Evolutionary conservation across 2,797 vertebrate genomes (phyloP).

Genomic region (Cynodonichthys magdalenae): DNA sequence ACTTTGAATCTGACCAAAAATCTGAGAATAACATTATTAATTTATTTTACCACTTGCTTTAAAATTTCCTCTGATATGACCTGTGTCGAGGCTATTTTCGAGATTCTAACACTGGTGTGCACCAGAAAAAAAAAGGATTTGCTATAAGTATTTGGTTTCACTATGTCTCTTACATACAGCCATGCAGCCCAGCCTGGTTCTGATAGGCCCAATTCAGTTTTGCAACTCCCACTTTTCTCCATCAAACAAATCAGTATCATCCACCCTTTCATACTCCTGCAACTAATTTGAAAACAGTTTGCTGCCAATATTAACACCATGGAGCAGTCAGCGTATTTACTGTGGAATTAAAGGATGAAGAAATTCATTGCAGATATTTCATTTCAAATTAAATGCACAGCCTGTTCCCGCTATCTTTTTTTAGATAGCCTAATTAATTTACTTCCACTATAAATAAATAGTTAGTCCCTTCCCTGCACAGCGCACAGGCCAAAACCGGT

Average conservation of each 20-base stretch:
- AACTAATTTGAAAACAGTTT: slow-evolving; percentile 75
- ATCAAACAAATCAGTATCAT: slow-evolving; percentile 74
- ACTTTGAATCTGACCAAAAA: slow-evolving; percentile 26
- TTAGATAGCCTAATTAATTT: slow-evolving; percentile 79
- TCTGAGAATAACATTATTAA: slow-evolving; percentile 10
- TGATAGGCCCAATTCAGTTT: slow-evolving; percentile 56
- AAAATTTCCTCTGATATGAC: neutral
- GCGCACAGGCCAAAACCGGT: slow-evolving; percentile 48
- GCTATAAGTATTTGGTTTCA: slow-evolving; percentile 38
- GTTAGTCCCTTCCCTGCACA: slow-evolving; percentile 55
- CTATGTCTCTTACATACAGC: slow-evolving; percentile 46
- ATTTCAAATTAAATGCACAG: slow-evolving; percentile 74
- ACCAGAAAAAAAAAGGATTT: slow-evolving; percentile 39
- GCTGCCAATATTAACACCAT: slow-evolving; percentile 59
- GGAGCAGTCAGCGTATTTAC: slow-evolving; percentile 60
- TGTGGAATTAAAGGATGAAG: slow-evolving; percentile 61
- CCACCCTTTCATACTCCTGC: slow-evolving; percentile 58
- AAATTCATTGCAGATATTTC: slow-evolving; percentile 71
- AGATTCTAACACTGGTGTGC: slow-evolving; percentile 31
- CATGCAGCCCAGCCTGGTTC: slow-evolving; percentile 37
- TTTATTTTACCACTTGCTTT: slow-evolving; percentile 32
- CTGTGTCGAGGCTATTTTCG: neutral
- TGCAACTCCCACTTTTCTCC: slow-evolving; percentile 72
- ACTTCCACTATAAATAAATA: slow-evolving; percentile 76
- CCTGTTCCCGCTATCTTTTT: slow-evolving; percentile 60